Evolutionary conservation across 2,888 invertebrate species (phyloP), one percentile per base, ranked within the genome.

Genomic region (Aspidiotus destructor): DNA sequence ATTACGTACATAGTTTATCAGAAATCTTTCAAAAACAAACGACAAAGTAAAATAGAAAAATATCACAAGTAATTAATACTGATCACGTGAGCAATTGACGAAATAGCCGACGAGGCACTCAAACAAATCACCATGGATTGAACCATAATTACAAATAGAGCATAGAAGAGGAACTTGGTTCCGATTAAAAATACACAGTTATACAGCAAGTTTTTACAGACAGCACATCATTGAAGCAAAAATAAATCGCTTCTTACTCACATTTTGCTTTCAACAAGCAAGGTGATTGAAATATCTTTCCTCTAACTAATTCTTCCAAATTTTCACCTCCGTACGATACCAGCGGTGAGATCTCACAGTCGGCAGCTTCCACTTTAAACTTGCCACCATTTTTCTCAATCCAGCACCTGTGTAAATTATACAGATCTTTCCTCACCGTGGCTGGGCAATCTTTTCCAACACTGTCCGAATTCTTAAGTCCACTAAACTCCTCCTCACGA

Each of bases 401-500:
- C 76, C 89, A 93, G 72, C 85, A 85, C 73, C 85, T 85, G 76
- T 94, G 93, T 40, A 93, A 80, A 48, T 81, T 79, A 72, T 88
- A 82, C 10, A 97, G 78, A 75, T 92, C 91, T 44, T 84, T 83
- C 63, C 86, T 81, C 2, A 93, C 89, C 0, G 97, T 95, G 0
- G 86, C 85, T 0, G 98, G 92, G 70, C 93, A 95, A 78, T 98
- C 97, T 75, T 92, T 89, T 53, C 88, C 88, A 0, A 84, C 88
- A 0, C 85, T 81, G 76, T 97, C 91, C 1, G 90, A 84, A 78
- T 99, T 99, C 77, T 99, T 99, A 72, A 99, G 79, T 0, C 98
- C 96, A 73, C 97, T 94, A 77, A 99, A 99, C 77, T 99, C 99
- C 70, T 90, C 88, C 73, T 90, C 87, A 60, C 98, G 84, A 0